These are phyloP conservation scores for Cryptotis parvus DNA, from an alignment of 2,113 vertebrate species.

Conservation along the genomic window DNA sequence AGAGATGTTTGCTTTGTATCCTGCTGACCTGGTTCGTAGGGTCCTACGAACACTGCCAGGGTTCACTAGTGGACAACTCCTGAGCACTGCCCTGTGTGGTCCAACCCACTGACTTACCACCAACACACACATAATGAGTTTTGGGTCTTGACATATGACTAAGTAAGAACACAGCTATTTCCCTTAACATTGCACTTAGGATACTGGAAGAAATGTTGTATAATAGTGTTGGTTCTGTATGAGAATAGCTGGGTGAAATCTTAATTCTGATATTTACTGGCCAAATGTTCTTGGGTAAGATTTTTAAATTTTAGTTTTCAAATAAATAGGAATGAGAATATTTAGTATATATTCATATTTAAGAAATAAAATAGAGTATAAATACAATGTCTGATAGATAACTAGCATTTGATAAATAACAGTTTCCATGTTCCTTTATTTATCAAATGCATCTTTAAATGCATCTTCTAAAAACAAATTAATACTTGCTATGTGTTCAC, in stretches of 20 bases:
- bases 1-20: too few relatives aligned
- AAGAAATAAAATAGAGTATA: too few relatives aligned
- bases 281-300: too few relatives aligned
- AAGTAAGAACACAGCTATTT: background rate
- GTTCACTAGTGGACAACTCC: too few relatives aligned
- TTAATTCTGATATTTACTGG: too few relatives aligned
- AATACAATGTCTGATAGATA: background rate
- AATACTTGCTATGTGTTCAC: background rate
- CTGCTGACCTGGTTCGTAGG: too few relatives aligned
- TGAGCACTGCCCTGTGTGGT: too few relatives aligned
- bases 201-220: background rate
- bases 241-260: background rate
- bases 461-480: background rate
- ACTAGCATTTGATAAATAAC: background rate
- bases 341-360: background rate
- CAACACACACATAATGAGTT: too few relatives aligned
- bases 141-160: background rate
- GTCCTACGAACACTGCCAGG: too few relatives aligned
- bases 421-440: background rate
- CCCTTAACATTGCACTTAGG: background rate
- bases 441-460: background rate
- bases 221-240: background rate
- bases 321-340: background rate
- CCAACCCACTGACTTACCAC: too few relatives aligned
- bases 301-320: background rate